Base-by-base conservation (phyloP, 1,140 invertebrate species). In the Bombus sylvicola region DNA sequence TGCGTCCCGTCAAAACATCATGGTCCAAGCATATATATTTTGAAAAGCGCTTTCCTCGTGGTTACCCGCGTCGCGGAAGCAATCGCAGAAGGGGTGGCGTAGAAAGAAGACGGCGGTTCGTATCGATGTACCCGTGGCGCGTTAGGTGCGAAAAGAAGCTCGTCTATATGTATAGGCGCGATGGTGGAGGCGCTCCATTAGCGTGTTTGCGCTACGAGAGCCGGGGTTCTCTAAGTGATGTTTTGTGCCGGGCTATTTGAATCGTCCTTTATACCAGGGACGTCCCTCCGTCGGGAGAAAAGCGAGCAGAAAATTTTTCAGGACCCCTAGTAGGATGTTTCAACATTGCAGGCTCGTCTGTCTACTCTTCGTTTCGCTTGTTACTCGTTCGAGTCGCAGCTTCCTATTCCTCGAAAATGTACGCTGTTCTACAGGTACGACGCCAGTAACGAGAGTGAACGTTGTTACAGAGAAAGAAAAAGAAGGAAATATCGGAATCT, bases 221-320 rank as follows among this genome's bases (percentile, higher is more conserved):
- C 88, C 87, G 91, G 81, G 89, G 75, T 87, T 83, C 91, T 92
- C 92, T 94, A 94, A 95, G 94, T 94, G 94, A 94, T 94, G 93
- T 93, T 95, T 94, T 94, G 93, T 94, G 92, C 92, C 83, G 74
- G 88, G 86, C 90, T 87, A 92, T 92, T 92, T 89, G 89, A 92
- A 93, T 93, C 91, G 92, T 90, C 84, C 85, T 93, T 93, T 92
- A 92, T 89, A 88, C 59, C 78, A 39, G 57, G 77, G 68, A 80
- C 82, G 72, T 85, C 64, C 82, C 76, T 81, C 59, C 64, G 69
- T 47, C 31, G 15, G 76, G 13, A 22, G 62, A 57, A 76, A 79
- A 75, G 57, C 62, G 69, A 76, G 34, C 66, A 73, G 62, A 87
- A 68, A 89, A 87, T 73, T 83, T 39, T 77, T 73, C 59, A 66